Conservation (phyloP, 1,140 invertebrate genomes). For the Drosophila mauritiana region DNA sequence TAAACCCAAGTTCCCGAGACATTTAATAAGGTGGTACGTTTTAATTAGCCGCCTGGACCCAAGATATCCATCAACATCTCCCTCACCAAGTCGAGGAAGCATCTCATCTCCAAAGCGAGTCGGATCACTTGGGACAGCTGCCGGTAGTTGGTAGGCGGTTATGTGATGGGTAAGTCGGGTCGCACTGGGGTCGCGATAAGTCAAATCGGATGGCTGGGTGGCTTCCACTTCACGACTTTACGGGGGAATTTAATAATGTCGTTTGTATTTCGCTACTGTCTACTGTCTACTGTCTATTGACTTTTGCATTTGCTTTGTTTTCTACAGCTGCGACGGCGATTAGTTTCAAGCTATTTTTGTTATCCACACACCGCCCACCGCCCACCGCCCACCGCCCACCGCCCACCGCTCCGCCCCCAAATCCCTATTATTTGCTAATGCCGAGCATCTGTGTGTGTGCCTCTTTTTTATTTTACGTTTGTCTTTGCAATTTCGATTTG, state of each 20-base stretch:
- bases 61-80: constrained; percentile 9
- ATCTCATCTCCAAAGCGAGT: constrained; percentile 37
- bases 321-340: constrained; percentile 34
- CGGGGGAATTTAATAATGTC: constrained; percentile 76
- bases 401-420: constrained; percentile 26
- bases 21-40: constrained; percentile 7
- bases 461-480: constrained; percentile 34
- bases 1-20: background rate
- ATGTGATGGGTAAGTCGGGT: constrained; percentile 9
- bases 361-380: constrained; percentile 27
- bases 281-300: constrained; percentile 28
- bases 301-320: constrained; percentile 61
- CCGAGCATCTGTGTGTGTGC: constrained; percentile 38
- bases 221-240: constrained; percentile 54
- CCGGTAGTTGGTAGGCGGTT: constrained; percentile 56
- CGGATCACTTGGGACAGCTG: constrained; percentile 64
- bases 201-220: constrained; percentile 20
- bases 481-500: constrained; percentile 51
- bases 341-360: constrained; percentile 57
- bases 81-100: constrained; percentile 54
- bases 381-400: constrained; percentile 9
- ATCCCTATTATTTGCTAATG: constrained; percentile 44
- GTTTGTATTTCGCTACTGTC: constrained; percentile 65
- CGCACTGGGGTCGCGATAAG: constrained; percentile 23
- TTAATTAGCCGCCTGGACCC: constrained; percentile 15